Percentiles rank a stretch among this genome's conserved stretches.
Conservation (phyloP, 2,888 invertebrate genomes). For the Alsophila aescularia region DNA sequence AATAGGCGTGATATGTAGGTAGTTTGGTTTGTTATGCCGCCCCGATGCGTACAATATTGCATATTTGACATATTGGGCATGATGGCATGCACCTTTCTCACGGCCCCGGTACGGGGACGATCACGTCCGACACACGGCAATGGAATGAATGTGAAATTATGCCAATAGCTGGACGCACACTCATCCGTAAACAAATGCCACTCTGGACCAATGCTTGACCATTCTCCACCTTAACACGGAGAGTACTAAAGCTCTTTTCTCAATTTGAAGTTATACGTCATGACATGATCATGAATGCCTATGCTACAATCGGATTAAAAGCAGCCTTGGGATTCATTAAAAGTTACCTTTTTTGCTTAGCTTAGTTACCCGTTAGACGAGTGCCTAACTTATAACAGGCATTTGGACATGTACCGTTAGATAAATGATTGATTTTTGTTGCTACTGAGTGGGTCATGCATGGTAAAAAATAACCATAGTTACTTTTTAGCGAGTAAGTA, state of each 20-base stretch:
- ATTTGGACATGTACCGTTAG: constrained; percentile 40
- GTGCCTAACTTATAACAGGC: constrained; percentile 32
- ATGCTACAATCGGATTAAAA: constrained; percentile 33
- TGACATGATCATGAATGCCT: too few relatives aligned
- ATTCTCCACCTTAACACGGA: constrained; percentile 38
- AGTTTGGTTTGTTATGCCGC: constrained; percentile 18
- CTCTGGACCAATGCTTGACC: constrained; percentile 3
- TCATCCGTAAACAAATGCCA: constrained; percentile 40
- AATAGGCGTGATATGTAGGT: constrained; percentile 12
- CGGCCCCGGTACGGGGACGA: constrained; percentile 61
- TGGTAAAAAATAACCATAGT: constrained; percentile 10
- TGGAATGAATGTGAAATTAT: constrained; percentile 69
- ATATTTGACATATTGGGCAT: constrained; percentile 51
- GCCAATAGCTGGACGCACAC: constrained; percentile 50
- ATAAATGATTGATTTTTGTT: constrained; percentile 22
- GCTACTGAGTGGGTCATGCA: constrained; percentile 23
- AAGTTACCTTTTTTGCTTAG: constrained; percentile 34
- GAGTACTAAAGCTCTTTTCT: constrained; percentile 7
- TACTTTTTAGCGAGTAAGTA: not conserved
- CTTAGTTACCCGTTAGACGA: constrained; percentile 23
- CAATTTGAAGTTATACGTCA: not conserved
- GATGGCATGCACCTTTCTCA: constrained; percentile 69
- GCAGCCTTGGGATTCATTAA: constrained; percentile 31
- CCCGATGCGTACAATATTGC: constrained; percentile 33
- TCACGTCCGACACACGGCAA: constrained; percentile 55